Conservation (phyloP, 2,888 invertebrate genomes). For the Andricus quercusramuli region DNA sequence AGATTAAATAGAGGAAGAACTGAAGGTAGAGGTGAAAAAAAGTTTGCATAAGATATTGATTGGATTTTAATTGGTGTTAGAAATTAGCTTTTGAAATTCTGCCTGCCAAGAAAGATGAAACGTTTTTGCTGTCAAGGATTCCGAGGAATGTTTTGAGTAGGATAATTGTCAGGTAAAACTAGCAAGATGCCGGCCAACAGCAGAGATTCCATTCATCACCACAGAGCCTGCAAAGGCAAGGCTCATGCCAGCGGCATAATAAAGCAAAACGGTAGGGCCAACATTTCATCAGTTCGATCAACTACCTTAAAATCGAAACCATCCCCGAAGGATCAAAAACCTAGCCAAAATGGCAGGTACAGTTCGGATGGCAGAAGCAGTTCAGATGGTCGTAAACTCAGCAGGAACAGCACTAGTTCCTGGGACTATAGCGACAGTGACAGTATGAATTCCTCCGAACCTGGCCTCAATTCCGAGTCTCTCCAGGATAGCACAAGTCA, state of each 20-base stretch:
- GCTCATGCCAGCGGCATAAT: slow-evolving; percentile 87
- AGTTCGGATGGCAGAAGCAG: slow-evolving; percentile 47
- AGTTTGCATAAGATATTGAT: background rate
- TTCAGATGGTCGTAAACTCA: slow-evolving; percentile 76
- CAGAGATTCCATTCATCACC: slow-evolving; percentile 81
- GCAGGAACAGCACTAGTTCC: slow-evolving; percentile 83
- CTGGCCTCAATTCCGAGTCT: slow-evolving; percentile 60
- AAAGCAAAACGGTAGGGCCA: slow-evolving; percentile 79
- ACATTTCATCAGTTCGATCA: slow-evolving; percentile 72
- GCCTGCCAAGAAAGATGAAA: background rate
- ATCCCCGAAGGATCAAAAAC: slow-evolving; percentile 49
- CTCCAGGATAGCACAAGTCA: slow-evolving; percentile 55
- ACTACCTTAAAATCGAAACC: slow-evolving; percentile 58
- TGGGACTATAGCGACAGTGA: slow-evolving; percentile 86
- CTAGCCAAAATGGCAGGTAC: slow-evolving; percentile 66
- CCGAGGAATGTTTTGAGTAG: slow-evolving; percentile 25
- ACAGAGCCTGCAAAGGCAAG: slow-evolving; percentile 87
- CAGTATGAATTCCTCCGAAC: slow-evolving; percentile 80
- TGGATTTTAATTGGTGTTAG: background rate
- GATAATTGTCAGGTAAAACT: slow-evolving; percentile 9
- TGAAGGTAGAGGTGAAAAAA: background rate
- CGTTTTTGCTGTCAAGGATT: background rate
- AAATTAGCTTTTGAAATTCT: background rate
- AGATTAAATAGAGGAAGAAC: background rate
- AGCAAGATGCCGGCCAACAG: slow-evolving; percentile 76